Conservation (phyloP, 2,113 vertebrate genomes). For the Caretta caretta region DNA sequence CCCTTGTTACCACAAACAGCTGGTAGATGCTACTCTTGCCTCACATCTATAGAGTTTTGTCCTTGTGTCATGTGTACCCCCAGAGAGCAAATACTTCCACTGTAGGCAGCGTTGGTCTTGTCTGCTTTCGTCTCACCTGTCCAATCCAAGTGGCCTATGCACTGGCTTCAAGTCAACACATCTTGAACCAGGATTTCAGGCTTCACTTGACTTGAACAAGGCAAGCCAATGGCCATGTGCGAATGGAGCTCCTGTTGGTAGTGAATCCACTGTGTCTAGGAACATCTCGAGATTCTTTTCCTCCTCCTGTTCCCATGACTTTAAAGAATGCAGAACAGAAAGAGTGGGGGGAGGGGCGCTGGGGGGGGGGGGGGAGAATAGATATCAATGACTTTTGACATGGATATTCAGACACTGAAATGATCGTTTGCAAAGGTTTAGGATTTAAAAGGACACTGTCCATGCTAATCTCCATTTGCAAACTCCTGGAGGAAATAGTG, state of each 20-base stretch:
- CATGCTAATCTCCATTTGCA: neutral
- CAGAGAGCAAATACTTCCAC: neutral
- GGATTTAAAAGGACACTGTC: neutral
- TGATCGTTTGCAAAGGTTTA: neutral
- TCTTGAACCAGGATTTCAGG: neutral
- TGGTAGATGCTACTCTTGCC: neutral
- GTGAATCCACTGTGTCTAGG: neutral
- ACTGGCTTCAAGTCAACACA: fast-evolving
- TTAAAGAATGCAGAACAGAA: neutral
- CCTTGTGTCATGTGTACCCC: fast-evolving
- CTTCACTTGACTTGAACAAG: neutral
- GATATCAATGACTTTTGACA: neutral
- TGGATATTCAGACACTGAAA: neutral
- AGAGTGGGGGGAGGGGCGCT: fast-evolving
- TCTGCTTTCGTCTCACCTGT: neutral
- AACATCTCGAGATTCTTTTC: neutral
- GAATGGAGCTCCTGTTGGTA: neutral
- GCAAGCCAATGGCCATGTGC: neutral
- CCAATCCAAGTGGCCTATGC: neutral
- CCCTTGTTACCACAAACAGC: neutral
- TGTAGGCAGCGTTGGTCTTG: neutral
- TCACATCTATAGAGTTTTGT: neutral
- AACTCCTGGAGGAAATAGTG: neutral
- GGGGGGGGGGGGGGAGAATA: neutral
- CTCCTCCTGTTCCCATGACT: neutral